Conservation (phyloP, 2,797 vertebrate species). For the Pteronotus mesoamericanus region DNA sequence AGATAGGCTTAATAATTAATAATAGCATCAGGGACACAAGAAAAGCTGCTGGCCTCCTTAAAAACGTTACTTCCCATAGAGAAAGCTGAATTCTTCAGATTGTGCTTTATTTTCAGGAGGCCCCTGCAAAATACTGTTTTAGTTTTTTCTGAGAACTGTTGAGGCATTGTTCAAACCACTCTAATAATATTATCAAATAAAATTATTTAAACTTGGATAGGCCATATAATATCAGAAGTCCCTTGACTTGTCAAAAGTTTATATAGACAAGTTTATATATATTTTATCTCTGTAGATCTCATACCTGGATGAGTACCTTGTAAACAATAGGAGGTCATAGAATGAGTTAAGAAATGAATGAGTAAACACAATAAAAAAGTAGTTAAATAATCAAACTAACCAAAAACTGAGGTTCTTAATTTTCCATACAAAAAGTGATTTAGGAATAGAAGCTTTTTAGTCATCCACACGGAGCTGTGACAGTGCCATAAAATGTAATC, state of each 20-base stretch:
- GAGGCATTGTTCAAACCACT: background rate
- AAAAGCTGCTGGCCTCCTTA: background rate
- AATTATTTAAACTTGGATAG: background rate
- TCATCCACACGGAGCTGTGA: background rate
- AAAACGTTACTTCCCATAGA: background rate
- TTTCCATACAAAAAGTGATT: slow-evolving; percentile 3
- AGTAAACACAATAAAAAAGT: background rate
- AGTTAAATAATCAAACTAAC: background rate
- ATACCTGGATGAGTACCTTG: background rate
- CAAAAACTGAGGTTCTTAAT: background rate
- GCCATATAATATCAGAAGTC: background rate
- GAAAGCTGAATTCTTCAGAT: background rate
- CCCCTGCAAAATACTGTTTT: background rate
- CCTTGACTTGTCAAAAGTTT: background rate
- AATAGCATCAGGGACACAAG: background rate
- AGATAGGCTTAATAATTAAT: background rate
- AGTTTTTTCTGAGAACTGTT: background rate
- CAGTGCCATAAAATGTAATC: background rate
- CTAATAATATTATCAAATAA: background rate
- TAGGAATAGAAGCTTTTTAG: background rate
- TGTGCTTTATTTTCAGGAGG: background rate
- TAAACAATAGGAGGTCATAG: background rate
- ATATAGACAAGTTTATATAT: no score
- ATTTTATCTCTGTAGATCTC: background rate
- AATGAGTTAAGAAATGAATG: background rate